Evolutionary conservation across 2,113 vertebrate species (phyloP), one percentile per base, ranked within the genome.

Genomic region (Pampusana beccarii): DNA sequence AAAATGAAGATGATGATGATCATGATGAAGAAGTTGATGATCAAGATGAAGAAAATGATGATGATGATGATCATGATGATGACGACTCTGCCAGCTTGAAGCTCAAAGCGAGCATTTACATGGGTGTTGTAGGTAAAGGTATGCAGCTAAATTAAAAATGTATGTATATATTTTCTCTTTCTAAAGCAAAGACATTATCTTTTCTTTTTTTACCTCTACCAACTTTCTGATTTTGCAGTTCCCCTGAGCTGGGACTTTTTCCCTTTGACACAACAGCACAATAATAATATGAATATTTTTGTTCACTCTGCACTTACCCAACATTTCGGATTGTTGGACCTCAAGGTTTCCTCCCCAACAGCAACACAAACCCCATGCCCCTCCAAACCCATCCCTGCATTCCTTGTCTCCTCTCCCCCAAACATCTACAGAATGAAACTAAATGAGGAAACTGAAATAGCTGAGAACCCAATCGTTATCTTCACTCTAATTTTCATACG

Each of bases 271-370:
- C 46, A 70, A n/a, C 7, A 40, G 28, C 38, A 34, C 60, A 46
- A 9, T 6, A 77, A 56, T 1, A 36, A 40, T 0, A 38, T 1
- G 9, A 61, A 31, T 70, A 40, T 40, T 71, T 51, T 51, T 71
- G 25, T 25, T 46, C 13, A 16, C 21, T 48, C 15, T 19, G 16
- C 16, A 44, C 42, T 44, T 44, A 16, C 16, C 16, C 58, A 34
- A 3, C 4, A 24, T 60, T 15, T 44, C 40, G 10, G 15, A 15
- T 36, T 36, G 25, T 23, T 48, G 10, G 10, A 44, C 9, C 2
- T 21, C 33, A 44, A 44, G 16, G 33, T 50, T 51, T 57, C 42
- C 38, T 69, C n/a, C 18, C 31, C 79, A 50, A 3, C 11, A 86
- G 16, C 25, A 89, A 73, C 40, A 72, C 8, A 80, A 86, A 23